A percentile compares a stretch with the other conserved stretches of the same genome.
phyloP scores from a whole-genome alignment of 2,797 vertebrate genomes.

The Borostomias antarcticus region DNA sequence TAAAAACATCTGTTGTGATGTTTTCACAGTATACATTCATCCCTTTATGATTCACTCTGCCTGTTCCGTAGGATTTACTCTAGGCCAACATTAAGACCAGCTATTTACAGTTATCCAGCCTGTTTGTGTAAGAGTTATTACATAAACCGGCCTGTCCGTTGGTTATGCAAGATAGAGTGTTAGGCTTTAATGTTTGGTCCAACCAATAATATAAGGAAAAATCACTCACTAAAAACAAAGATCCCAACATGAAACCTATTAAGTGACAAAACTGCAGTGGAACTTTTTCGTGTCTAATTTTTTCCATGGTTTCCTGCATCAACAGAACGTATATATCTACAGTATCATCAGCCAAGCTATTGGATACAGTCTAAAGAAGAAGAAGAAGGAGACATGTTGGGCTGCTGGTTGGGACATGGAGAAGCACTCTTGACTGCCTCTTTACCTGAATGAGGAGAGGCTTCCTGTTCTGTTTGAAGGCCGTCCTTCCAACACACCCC shows the following conservation, averaged over 20 bases:
- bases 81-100: neutral
- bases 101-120: neutral
- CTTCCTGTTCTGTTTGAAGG: slow-evolving; percentile 10
- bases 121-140: slow-evolving; percentile 12
- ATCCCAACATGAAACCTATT: no score
- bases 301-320: no score
- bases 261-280: no score
- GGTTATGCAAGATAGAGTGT: neutral
- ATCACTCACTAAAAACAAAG: no score
- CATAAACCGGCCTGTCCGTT: slow-evolving; percentile 6
- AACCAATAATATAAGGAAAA: no score
- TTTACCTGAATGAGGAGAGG: neutral
- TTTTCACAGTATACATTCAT: slow-evolving; percentile 7
- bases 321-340: neutral
- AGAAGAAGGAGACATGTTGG: neutral
- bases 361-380: no score
- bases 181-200: neutral
- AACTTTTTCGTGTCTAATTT: no score
- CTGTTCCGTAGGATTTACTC: slow-evolving; percentile 5
- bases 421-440: neutral
- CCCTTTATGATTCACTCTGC: slow-evolving; percentile 14
- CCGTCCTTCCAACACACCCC: neutral
- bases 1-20: slow-evolving; percentile 25
- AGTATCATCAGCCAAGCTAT: no score
- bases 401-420: neutral